Conservation (phyloP, 2,113 vertebrate genomes). For the Cisticola juncidis region DNA sequence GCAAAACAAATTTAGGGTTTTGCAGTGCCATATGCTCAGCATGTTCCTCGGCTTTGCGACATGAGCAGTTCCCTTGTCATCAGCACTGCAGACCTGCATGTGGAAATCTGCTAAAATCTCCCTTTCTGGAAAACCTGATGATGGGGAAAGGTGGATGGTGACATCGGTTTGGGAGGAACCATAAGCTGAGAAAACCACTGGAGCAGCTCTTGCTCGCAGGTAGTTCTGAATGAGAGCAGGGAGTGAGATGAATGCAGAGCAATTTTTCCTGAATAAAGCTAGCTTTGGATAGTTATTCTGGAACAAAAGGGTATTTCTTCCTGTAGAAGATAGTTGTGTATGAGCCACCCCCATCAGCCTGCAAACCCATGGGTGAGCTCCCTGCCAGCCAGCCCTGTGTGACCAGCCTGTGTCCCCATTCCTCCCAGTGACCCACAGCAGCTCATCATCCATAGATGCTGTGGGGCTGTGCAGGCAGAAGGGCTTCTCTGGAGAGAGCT, state of each 20-base stretch:
- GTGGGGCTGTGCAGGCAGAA: neutral
- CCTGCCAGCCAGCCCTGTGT: neutral
- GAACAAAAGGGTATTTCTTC: neutral
- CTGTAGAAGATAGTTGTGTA: neutral
- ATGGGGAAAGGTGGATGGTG: neutral
- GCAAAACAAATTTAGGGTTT: slow-evolving; percentile 21
- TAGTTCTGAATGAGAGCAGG: neutral
- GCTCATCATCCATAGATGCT: neutral
- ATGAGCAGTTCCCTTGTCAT: neutral
- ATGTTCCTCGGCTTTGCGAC: neutral
- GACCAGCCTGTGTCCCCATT: neutral
- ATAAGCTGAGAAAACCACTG: neutral
- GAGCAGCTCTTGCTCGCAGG: neutral
- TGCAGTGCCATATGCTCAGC: neutral
- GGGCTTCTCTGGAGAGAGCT: neutral
- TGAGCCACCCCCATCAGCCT: neutral
- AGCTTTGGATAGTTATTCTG: neutral
- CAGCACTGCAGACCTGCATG: neutral
- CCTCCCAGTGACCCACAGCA: rapidly evolving
- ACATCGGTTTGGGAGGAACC: neutral
- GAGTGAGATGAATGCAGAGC: neutral
- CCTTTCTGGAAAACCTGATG: neutral
- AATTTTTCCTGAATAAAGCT: neutral
- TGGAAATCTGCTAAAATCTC: neutral
- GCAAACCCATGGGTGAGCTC: rapidly evolving